Base-by-base conservation (phyloP, 2,888 invertebrate species). In the Xestia c-nigrum region DNA sequence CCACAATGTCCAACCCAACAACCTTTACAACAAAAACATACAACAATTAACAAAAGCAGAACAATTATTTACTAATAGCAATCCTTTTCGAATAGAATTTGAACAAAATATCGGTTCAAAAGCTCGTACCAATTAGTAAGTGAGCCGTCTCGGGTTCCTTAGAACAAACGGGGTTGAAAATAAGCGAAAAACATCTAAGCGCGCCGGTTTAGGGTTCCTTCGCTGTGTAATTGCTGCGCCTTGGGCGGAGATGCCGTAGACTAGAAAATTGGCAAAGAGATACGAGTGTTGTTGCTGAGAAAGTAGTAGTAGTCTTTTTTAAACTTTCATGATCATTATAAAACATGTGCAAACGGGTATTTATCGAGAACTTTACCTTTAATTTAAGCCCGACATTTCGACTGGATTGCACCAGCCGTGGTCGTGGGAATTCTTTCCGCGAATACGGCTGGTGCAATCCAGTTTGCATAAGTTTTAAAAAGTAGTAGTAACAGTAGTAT, bases 111-210 rank as follows among this genome's bases (percentile, higher is more conserved):
- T 88, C 88, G 84, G 84, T 89, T 89, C 90, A 91, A 92, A 90
- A 90, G 91, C 87, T 89, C 89, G 91, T 92, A 94, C 94, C 95
- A 95, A 95, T 95, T 95, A 95, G 95, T 95, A 95, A 95, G 91
- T 83, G 93, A 95, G 92, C 90, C 90, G 90, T 86, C 89, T 93
- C 93, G 90, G 91, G 89, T 95, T 94, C 91, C 92, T 88, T 86
- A 80, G 92, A 89, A 91, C 92, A 94, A 91, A 90, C 91, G 92
- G 89, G 89, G 85, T 90, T 78, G 83, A 78, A 94, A 93, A 94
- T 94, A 94, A 94, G 90, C 90, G 94, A 95, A 95, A 94, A 94
- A 95, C 94, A 93, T 94, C 93, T 93, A 93, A 93, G 92, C 92
- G 88, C 89, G 76, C 61, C 85, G 93, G 95, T 94, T 95, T 94